A percentile compares a stretch with the other conserved stretches of the same genome.
Evolutionary conservation across 2,113 vertebrate genomes (phyloP).

Genomic region (Saccopteryx bilineata): DNA sequence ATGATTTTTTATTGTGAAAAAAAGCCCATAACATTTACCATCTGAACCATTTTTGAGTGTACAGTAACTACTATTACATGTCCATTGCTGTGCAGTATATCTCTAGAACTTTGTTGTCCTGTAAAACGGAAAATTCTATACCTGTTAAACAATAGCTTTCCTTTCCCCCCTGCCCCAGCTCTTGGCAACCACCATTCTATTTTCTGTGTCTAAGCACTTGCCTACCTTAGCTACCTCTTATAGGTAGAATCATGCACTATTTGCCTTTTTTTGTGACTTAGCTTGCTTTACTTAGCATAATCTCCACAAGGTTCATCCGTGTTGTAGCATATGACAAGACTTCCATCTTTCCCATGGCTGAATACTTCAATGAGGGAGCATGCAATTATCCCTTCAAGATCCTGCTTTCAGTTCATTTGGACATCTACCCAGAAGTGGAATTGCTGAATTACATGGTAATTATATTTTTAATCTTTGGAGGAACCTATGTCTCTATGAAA

Average conservation of each 20-base stretch:
- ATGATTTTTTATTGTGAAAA: not conserved
- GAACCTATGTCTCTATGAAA: not conserved
- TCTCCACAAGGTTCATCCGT: not conserved
- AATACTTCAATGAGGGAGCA: not conserved
- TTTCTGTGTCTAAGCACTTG: not conserved
- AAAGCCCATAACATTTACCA: slow-evolving; percentile 2
- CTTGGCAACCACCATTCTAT: not conserved
- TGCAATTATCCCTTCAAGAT: slow-evolving; percentile 1
- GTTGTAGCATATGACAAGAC: not conserved
- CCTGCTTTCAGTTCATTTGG: not conserved
- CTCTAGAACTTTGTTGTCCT: not conserved
- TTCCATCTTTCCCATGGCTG: not conserved
- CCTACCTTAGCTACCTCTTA: not conserved
- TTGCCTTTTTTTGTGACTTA: not conserved
- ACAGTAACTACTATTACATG: not conserved
- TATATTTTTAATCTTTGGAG: slow-evolving; percentile 49
- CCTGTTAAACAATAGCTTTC: not conserved
- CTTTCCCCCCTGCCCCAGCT: not conserved
- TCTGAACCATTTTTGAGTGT: not conserved
- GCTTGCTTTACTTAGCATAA: not conserved
- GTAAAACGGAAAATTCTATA: not conserved
- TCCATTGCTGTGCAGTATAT: not conserved
- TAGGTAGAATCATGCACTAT: not conserved
- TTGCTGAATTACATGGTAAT: not conserved
- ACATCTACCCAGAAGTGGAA: slow-evolving; percentile 8